A percentile compares a stretch with the other conserved stretches of the same genome.
Conservation (phyloP, 2,888 invertebrate genomes). For the Coenonympha glycerion region DNA sequence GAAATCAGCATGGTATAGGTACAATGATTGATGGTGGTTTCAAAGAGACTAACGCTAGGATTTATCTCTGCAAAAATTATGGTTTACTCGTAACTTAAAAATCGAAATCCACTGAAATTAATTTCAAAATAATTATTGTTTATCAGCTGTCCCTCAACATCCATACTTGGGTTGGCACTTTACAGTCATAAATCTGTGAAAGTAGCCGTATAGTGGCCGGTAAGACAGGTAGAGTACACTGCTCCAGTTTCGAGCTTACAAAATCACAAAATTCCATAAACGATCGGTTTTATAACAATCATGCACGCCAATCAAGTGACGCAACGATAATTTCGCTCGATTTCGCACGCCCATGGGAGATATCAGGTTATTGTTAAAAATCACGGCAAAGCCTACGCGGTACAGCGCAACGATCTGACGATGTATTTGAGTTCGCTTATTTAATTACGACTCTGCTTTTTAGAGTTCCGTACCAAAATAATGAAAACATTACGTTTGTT, state of each 20-base stretch:
- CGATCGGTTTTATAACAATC: constrained; percentile 60
- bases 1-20: too few relatives aligned
- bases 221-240: constrained; percentile 6
- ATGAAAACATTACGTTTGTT: too few relatives aligned
- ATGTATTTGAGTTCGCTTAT: constrained; percentile 49
- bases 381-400: constrained; percentile 47
- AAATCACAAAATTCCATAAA: constrained; percentile 49
- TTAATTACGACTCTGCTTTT: constrained; percentile 38
- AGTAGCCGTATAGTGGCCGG: background rate
- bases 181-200: constrained; percentile 6
- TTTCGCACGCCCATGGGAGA: constrained; percentile 61
- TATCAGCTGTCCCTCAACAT: background rate
- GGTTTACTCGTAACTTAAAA: too few relatives aligned
- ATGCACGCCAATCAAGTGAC: constrained; percentile 63
- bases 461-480: too few relatives aligned
- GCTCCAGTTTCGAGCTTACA: constrained; percentile 14
- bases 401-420: constrained; percentile 38
- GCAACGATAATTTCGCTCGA: constrained; percentile 60
- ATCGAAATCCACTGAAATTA: too few relatives aligned
- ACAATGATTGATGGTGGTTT: too few relatives aligned
- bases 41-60: too few relatives aligned
- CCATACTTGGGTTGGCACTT: background rate
- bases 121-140: too few relatives aligned
- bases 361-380: constrained; percentile 55
- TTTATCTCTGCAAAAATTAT: too few relatives aligned